A percentile compares a stretch with the other conserved stretches of the same genome.
phyloP scores from a whole-genome alignment of 2,113 vertebrate genomes.

The Phylloscopus whistleri region DNA sequence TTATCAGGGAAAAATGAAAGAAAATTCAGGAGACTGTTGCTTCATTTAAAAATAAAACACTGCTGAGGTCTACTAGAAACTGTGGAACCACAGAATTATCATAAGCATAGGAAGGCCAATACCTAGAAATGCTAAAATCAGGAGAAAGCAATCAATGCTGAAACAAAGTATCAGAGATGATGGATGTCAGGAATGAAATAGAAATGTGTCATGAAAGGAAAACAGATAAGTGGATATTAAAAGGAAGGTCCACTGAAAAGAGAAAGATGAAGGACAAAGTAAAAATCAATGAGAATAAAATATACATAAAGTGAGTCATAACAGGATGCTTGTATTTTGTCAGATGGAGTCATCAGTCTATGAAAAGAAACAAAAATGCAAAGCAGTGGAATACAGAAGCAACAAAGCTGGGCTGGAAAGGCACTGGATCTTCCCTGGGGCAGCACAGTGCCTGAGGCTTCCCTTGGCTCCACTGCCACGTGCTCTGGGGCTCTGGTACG shows the following conservation, averaged over 20 bases:
- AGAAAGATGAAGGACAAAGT: background rate
- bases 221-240: background rate
- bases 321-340: background rate
- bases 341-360: background rate
- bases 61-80: background rate
- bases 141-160: background rate
- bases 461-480: fast-evolving
- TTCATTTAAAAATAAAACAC: background rate
- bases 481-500: background rate
- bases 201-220: background rate
- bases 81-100: background rate
- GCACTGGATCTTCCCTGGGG: background rate
- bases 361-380: background rate
- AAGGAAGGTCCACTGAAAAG: background rate
- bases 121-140: background rate
- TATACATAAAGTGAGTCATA: background rate
- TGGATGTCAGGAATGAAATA: background rate
- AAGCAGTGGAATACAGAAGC: background rate
- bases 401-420: background rate
- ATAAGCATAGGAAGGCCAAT: fast-evolving
- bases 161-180: background rate
- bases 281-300: conserved; percentile 33
- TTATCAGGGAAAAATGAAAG: background rate
- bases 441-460: background rate
- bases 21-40: background rate